Evolutionary conservation across 2,888 invertebrate genomes (phyloP).

Genomic region (Eurytoma adleriae): DNA sequence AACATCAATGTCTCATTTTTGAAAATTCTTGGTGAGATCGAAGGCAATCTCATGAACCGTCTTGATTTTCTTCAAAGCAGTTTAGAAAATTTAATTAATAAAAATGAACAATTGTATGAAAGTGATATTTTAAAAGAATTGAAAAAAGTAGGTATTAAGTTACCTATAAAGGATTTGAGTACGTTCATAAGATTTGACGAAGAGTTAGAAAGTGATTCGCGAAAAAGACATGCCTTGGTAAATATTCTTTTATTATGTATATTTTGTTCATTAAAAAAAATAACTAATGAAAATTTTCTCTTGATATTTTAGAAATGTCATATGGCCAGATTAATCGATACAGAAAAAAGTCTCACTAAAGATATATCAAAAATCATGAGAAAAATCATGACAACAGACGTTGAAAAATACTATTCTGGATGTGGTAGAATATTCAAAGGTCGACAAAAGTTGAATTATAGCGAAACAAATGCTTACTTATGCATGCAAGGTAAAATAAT

Average conservation of each 20-base stretch:
- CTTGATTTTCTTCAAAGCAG: not conserved
- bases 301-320: slow-evolving; percentile 15
- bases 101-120: not conserved
- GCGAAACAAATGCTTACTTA: slow-evolving; percentile 15
- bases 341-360: not conserved
- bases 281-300: not conserved
- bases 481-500: slow-evolving; percentile 24
- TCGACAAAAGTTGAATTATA: slow-evolving; percentile 15
- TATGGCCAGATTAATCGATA: not conserved
- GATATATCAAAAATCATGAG: slow-evolving; percentile 14
- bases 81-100: not conserved
- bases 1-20: slow-evolving; percentile 18
- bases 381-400: not conserved
- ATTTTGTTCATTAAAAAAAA: not conserved
- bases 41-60: slow-evolving; percentile 6
- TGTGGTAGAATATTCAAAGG: not conserved
- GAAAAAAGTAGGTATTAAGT: not conserved
- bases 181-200: slow-evolving; percentile 11
- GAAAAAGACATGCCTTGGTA: slow-evolving; percentile 30
- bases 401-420: not conserved
- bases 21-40: slow-evolving; percentile 16
- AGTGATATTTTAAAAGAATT: not conserved
- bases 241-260: slow-evolving; percentile 3
- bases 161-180: slow-evolving; percentile 26
- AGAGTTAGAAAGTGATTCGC: not conserved